Evolutionary conservation across 2,113 vertebrate species (phyloP).

Genomic region (Pardalotus punctatus): DNA sequence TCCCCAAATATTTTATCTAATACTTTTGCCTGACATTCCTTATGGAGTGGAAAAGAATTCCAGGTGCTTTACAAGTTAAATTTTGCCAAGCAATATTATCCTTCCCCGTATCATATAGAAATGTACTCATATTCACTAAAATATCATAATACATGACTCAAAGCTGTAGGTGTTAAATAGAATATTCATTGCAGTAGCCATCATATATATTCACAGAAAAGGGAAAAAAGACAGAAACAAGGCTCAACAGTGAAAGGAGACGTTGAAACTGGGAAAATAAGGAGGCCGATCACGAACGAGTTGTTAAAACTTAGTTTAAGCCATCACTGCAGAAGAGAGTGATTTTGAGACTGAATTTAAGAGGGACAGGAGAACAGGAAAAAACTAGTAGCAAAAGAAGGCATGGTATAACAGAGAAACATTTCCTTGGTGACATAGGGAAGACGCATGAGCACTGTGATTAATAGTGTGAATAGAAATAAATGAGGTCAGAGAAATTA

Average conservation of each 20-base stretch:
- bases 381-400: not conserved
- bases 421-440: not conserved
- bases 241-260: not conserved
- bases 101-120: not conserved
- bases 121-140: not conserved
- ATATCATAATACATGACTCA: not conserved
- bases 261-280: not conserved
- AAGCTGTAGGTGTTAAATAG: not conserved
- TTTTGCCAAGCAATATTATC: not conserved
- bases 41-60: not conserved
- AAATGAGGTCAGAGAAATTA: not conserved
- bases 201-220: not conserved
- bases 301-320: not conserved
- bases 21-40: not conserved
- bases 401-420: not conserved
- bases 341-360: not conserved
- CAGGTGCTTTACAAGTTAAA: not conserved
- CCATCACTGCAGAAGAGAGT: not conserved
- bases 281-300: not conserved
- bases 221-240: not conserved
- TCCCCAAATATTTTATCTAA: not conserved
- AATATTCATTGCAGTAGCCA: not conserved
- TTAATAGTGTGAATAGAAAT: not conserved
- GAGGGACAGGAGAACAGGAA: not conserved
- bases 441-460: not conserved